Percentiles rank a stretch among this genome's conserved stretches.
Conservation (phyloP, 2,113 vertebrate genomes). For the Ochotona princeps region DNA sequence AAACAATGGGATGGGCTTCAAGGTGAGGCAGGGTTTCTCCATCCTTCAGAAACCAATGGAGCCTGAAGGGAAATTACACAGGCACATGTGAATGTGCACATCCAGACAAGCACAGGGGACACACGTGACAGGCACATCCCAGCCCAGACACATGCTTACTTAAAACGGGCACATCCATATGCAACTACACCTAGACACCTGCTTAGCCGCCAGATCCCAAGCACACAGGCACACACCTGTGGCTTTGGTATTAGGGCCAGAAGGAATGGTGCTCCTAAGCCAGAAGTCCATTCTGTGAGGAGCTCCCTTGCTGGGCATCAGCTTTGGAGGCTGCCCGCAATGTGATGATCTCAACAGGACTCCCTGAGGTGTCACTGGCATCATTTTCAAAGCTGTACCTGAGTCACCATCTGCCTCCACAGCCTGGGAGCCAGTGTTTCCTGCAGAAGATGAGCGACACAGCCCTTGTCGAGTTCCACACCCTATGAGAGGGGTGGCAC, state of each 20-base stretch:
- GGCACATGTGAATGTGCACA: neutral
- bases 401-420: slow-evolving; percentile 2
- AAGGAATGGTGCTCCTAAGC: neutral
- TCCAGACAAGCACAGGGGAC: neutral
- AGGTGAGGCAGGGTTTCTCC: slow-evolving; percentile 16
- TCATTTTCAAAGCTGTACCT: slow-evolving; percentile 22
- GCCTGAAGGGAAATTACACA: neutral
- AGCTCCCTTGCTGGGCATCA: neutral
- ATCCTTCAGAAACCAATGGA: slow-evolving; percentile 23
- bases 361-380: neutral
- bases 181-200: neutral
- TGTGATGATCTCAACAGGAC: neutral
- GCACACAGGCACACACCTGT: too few species aligned
- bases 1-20: slow-evolving; percentile 51
- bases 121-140: too few species aligned
- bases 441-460: neutral
- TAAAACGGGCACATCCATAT: neutral
- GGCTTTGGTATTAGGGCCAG: neutral
- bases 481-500: neutral
- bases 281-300: neutral
- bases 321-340: neutral
- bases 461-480: neutral
- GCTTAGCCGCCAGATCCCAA: neutral
- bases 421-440: neutral
- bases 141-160: neutral